Evolutionary conservation across 2,113 vertebrate species (phyloP), one percentile per base, ranked within the genome.

Genomic region (Alexandromys fortis): DNA sequence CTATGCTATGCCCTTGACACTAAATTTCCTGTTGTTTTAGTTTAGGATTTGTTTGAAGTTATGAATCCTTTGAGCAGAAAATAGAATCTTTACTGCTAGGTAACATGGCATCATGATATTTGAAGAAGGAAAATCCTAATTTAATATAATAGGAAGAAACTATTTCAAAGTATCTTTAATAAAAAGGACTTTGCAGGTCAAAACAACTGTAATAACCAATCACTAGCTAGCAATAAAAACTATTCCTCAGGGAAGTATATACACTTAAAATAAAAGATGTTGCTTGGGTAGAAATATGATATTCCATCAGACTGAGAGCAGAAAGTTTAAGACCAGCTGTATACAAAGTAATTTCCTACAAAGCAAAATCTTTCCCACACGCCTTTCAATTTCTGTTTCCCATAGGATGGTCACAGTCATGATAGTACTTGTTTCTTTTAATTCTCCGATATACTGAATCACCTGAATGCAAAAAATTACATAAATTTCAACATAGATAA

Each of bases 171-270:
- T 11, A 81, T 93, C 63, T 93, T 92, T 96, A 97, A 97, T 94
- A 88, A 90, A 96, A 94, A 81, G 49, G 55, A 77, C n/a, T 97
- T 93, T 78, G 91, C 67, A 95, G 92, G 88, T 95, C 94, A 95
- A 96, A 98, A 97, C 83, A 97, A 96, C 94, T 73, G 13, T 87
- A 95, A 97, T 95, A 97, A 96, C 91, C 83, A 94, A 89, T 92
- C 96, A 88, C 83, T 85, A 75, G 91, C 94, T 77, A 96, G 91
- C 49, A 86, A 73, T 95, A 89, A 90, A 96, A 96, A 88, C 49
- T 67, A 45, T 86, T 96, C 91, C 83, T 77, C 81, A 13, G 89
- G 86, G 55, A 96, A 89, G n/a, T 87, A 61, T 87, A 38, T 35
- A 85, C 65, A 47, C 86, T 94, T 91, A 94, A 97, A 95, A 89